These are phyloP conservation scores for Phymorhynchus buccinoides DNA, from an alignment of 1,140 invertebrate species.

Conservation along the genomic window DNA sequence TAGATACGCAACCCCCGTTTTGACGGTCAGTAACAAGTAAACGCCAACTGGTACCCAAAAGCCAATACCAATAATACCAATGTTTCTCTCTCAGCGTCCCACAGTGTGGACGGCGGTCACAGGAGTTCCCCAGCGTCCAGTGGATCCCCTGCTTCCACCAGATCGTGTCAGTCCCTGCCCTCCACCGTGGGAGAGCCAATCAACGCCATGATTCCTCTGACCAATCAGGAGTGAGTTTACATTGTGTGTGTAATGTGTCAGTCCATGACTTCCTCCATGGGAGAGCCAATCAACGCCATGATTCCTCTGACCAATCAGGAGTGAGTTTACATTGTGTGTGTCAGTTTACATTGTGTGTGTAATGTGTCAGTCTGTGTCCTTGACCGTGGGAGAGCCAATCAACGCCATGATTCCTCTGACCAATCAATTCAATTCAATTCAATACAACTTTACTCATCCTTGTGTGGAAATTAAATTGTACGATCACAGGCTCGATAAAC, in stretches of 20 bases:
- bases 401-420: slow-evolving; percentile 18
- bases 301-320: slow-evolving; percentile 12
- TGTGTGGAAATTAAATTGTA: too few species aligned
- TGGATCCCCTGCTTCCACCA: neutral
- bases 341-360: too few species aligned
- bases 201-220: slow-evolving; percentile 20
- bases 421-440: too few species aligned
- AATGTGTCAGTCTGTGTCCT: neutral
- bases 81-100: neutral
- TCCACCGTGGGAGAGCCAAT: neutral
- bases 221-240: slow-evolving; percentile 23
- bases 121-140: neutral
- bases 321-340: too few species aligned
- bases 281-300: slow-evolving; percentile 24
- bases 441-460: too few species aligned
- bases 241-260: too few species aligned
- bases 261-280: neutral
- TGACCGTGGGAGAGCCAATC: neutral
- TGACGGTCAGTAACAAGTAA: too few species aligned
- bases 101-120: neutral
- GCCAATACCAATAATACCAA: too few species aligned
- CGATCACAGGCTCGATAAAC: too few species aligned
- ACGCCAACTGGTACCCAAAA: too few species aligned
- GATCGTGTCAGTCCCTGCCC: neutral
- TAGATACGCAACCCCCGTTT: too few species aligned